Base-by-base conservation (phyloP, 2,888 invertebrate genomes). In the Candidula unifasciata region DNA sequence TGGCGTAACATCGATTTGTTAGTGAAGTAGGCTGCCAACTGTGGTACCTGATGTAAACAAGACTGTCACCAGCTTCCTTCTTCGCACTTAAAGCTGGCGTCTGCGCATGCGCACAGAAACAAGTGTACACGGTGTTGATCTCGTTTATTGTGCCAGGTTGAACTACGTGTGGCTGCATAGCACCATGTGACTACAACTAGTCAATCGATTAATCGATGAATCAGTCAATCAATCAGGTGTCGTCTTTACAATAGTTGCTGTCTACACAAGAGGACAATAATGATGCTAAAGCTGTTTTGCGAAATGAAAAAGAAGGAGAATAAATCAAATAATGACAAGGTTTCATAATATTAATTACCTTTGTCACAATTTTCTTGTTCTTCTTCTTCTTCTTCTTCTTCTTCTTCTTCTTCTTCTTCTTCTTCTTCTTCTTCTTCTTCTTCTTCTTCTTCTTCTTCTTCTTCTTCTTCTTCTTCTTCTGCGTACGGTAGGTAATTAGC, bases 31-130 rank as follows among this genome's bases (percentile, higher is more conserved):
- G 18, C n/a, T 18, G 33, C 68, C 52, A 80, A 44, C 30, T 73
- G 71, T 81, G 81, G 52, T 35, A 71, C 81, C 54, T 57, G 81
- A 81, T 74, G 82, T 82, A 82, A 82, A 82, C 74, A 82, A 82
- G 82, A 64, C 73, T 37, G 27, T 82, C 54, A 33, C 57, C 18
- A 16, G 60, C 60, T 82, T 24, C 35, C 54, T 82, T 54, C 24
- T 35, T n/a, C 33, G 21, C 54, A 24, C 60, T 35, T 37, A 30
- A 74, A n/a, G 44, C 44, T 44, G 5, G 27, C 18, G 60, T 35
- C 35, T 30, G 52, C 82, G 82, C 82, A 77, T 77, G 76, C 82
- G 76, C 82, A 77, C 13, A 54, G 57, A 77, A 27, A 37, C 71
- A 24, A 24, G 21, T 35, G 1, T 71, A 71, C 71, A 71, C 71